Evolutionary conservation across 1,140 invertebrate genomes (phyloP), one percentile per base, ranked within the genome.

Genomic region (Meteorus sp.): DNA sequence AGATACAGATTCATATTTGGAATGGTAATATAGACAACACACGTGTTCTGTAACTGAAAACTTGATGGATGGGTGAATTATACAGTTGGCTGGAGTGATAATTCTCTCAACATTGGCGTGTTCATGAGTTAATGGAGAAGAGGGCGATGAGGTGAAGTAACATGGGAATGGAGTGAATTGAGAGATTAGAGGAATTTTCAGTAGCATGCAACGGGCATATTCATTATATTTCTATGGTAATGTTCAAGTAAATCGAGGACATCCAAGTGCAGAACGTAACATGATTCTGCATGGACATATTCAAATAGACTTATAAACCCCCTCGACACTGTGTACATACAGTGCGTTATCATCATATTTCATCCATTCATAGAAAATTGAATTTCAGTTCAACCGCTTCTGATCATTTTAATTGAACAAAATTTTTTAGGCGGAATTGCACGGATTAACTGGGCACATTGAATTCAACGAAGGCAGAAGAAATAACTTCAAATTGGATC

Each of bases 361-460:
- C n/a, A n/a, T n/a, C n/a, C n/a, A n/a, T n/a, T n/a, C n/a, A n/a
- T n/a, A n/a, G n/a, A n/a, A n/a, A n/a, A n/a, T n/a, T n/a, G n/a
- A n/a, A n/a, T n/a, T n/a, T n/a, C n/a, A n/a, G n/a, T n/a, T n/a
- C n/a, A n/a, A 56, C 33, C 19, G 48, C 65, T 68, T 66, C 63
- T 13, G 25, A 45, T 41, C 19, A 50, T 31, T 23, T 4, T 11
- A 56, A 60, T 22, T 25, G 22, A 54, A 61, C 19, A 39, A 29
- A 17, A 31, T 22, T 59, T 57, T 52, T 7, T 58, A 94, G 92
- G 86, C 88, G 50, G 84, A 85, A 61, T 84, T 91, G 41, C 84
- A 89, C 64, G 95, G 95, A 0, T 77, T 97, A 39, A 95, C 94
- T 0, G 95, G 95, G 3, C 88, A 86, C 29, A 88, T 98, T 43